Evolutionary conservation across 2,797 vertebrate genomes (phyloP).

Genomic region (Acridotheres tristis): DNA sequence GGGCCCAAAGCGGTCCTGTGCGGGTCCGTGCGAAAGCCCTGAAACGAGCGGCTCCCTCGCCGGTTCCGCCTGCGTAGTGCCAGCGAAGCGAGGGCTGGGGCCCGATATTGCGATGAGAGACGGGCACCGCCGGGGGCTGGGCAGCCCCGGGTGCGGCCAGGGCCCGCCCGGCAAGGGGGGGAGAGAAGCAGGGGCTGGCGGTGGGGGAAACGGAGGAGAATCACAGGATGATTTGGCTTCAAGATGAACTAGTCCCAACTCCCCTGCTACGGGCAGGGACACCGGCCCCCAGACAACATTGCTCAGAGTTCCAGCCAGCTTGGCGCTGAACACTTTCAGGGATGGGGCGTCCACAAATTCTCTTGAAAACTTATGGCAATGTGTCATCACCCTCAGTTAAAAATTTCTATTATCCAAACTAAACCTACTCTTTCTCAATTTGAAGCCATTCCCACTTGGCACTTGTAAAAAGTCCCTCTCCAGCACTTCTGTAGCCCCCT

Average conservation of each 20-base stretch:
- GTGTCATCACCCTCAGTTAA: background rate
- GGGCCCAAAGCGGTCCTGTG: background rate
- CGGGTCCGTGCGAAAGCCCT: background rate
- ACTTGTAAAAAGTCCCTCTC: background rate
- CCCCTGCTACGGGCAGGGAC: background rate
- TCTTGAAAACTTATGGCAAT: background rate
- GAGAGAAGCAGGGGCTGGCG: no score
- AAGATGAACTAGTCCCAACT: fast-evolving
- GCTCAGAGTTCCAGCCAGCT: background rate
- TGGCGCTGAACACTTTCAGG: background rate
- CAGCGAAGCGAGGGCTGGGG: background rate
- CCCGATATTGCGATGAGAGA: background rate
- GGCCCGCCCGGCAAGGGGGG: background rate
- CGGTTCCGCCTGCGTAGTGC: background rate
- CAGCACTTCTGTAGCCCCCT: background rate
- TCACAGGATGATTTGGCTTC: background rate
- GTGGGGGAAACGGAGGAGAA: background rate
- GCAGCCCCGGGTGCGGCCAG: background rate
- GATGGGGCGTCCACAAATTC: background rate
- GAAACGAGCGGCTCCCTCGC: fast-evolving
- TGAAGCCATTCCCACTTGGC: background rate
- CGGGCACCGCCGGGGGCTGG: no score
- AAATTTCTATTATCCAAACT: background rate
- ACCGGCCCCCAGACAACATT: background rate
- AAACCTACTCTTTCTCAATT: background rate